These are phyloP conservation scores for Philaenus spumarius DNA, from an alignment of 1,140 invertebrate genomes.

Conservation along the genomic window DNA sequence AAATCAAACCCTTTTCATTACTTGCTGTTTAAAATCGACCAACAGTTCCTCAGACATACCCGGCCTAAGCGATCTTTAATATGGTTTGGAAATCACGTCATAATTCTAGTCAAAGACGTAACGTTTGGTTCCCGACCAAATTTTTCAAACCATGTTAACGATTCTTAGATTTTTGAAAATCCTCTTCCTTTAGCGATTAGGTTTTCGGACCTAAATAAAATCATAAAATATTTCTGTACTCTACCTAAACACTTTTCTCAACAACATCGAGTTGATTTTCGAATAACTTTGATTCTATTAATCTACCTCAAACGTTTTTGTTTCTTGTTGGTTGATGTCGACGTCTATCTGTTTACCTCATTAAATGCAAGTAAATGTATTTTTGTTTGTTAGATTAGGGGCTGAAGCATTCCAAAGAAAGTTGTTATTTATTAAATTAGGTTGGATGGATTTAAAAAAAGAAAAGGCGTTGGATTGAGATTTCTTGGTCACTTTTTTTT, in stretches of 20 bases:
- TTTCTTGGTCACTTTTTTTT: slow-evolving; percentile 6
- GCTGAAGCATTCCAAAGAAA: slow-evolving; percentile 14
- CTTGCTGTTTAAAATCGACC: neutral
- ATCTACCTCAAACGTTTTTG: neutral
- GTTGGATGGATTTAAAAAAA: neutral
- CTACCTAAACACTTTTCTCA: neutral
- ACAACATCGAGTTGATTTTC: neutral
- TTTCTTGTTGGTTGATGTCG: neutral
- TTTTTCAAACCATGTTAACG: too few species aligned
- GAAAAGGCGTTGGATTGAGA: slow-evolving; percentile 11
- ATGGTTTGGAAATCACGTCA: neutral
- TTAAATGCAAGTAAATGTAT: slow-evolving; percentile 8
- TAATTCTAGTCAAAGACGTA: too few species aligned
- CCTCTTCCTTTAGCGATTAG: too few species aligned
- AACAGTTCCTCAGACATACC: neutral
- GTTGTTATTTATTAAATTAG: neutral
- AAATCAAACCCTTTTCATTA: slow-evolving; percentile 5
- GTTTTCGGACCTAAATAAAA: too few species aligned
- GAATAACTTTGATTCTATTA: neutral
- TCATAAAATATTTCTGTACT: neutral
- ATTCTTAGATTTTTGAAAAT: too few species aligned
- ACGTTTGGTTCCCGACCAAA: too few species aligned
- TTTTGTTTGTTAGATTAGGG: slow-evolving; percentile 10
- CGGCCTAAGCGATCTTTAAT: neutral
- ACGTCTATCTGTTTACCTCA: slow-evolving; percentile 7